Evolutionary conservation across 2,797 vertebrate species (phyloP), one percentile per base, ranked within the genome.

Genomic region (Rhadinocentrus ornatus): DNA sequence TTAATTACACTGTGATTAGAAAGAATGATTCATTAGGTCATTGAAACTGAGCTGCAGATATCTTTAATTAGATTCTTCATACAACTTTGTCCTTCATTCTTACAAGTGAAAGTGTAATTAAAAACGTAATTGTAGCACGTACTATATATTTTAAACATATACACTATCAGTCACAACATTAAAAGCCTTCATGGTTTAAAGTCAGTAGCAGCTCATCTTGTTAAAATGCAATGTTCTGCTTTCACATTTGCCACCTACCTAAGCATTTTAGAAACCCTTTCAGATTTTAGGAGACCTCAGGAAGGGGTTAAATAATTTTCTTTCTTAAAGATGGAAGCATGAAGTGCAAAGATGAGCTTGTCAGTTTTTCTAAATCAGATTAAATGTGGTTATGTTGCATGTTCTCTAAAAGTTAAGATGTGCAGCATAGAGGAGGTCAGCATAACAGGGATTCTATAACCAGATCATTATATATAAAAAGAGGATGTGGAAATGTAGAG

Each of bases 101-200:
- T 71, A 50, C 62, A n/a, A 35, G 46, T 75, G 37, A 35, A 68
- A 87, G 41, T 71, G 32, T 73, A 63, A 86, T 86, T 81, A 79
- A 31, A 83, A 75, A 77, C 59, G 57, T 58, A 62, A 54, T 75
- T 77, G 55, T 35, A 24, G 50, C 52, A 53, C 6, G 3, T 13
- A 24, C 11, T 12, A 13, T 53, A 53, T 15, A 53, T 11, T 24
- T 53, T 29, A 46, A 41, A 41, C 46, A 13, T 37, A 29, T 27
- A 22, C 34, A 22, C 26, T 13, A 67, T 37, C 52, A 0, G 1
- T 16, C 24, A 29, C 44, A 46, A 20, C 18, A 46, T 8, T n/a
- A 46, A 50, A 50, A 50, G 1, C n/a, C 8, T 9, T 11, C 10
- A 24, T 2, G 48, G 22, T 24, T 10, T 12, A 22, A 24, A 3